phyloP scores from a whole-genome alignment of 2,797 vertebrate species.

The Tenualosa thibaudeaui region DNA sequence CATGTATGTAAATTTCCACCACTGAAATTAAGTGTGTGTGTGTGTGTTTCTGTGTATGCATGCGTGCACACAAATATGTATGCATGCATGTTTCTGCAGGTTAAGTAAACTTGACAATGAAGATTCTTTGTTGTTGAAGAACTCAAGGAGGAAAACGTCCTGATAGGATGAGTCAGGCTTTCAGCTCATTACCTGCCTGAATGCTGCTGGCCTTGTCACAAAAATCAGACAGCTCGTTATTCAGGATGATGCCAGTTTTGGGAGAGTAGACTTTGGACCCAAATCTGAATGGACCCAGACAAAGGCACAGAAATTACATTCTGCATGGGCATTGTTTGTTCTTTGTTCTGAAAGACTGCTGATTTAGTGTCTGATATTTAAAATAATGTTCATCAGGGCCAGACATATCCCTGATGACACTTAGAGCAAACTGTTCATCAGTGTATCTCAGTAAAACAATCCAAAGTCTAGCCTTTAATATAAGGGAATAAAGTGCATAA shows the following conservation, averaged over 20 bases:
- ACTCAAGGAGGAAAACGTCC: neutral
- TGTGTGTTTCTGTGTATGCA: constrained; percentile 1
- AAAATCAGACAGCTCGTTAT: constrained; percentile 87
- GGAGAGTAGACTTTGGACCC: constrained; percentile 84
- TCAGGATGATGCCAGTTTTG: constrained; percentile 86
- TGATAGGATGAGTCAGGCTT: neutral
- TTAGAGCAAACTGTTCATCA: neutral
- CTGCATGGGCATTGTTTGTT: neutral
- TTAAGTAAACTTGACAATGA: neutral
- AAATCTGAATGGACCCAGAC: constrained; percentile 74
- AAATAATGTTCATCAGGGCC: neutral
- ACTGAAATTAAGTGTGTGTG: too few relatives aligned
- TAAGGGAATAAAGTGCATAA: neutral
- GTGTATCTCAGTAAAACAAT: neutral
- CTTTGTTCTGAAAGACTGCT: neutral
- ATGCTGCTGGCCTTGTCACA: constrained; percentile 69
- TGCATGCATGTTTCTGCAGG: neutral
- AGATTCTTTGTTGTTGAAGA: neutral
- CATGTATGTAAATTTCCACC: too few relatives aligned
- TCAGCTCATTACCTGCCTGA: constrained; percentile 60
- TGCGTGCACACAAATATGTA: neutral
- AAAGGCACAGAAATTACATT: neutral
- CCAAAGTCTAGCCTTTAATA: neutral
- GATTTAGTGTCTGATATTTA: neutral
- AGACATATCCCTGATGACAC: neutral